Percentiles rank a stretch among this genome's conserved stretches.
Conservation (phyloP, 2,113 vertebrate genomes). For the Atrichornis clamosus region DNA sequence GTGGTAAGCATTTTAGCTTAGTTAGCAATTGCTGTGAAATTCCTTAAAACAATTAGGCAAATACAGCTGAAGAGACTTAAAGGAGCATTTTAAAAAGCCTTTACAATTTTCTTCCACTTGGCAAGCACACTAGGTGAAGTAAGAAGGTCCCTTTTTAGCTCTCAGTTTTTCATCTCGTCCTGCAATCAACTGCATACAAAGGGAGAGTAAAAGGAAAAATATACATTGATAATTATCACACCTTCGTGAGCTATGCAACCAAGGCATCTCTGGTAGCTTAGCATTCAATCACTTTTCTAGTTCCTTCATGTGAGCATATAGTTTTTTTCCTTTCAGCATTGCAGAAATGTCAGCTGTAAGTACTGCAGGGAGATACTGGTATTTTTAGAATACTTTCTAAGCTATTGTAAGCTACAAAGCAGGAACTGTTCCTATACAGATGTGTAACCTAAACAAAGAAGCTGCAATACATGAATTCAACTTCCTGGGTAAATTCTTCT, state of each 20-base stretch:
- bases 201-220: background rate
- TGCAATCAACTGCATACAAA: background rate
- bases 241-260: background rate
- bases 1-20: background rate
- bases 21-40: background rate
- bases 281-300: background rate
- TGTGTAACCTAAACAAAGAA: background rate
- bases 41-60: background rate
- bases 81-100: background rate
- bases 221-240: background rate
- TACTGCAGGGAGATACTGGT: background rate
- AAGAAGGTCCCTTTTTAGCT: background rate
- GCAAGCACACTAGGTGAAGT: background rate
- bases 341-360: background rate
- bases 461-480: background rate
- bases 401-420: background rate
- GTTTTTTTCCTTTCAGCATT: background rate
- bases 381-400: background rate
- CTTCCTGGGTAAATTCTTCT: background rate
- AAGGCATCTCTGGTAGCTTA: background rate
- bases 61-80: background rate
- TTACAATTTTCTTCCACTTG: background rate
- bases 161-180: background rate
- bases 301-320: background rate
- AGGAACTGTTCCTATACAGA: background rate